These are phyloP conservation scores for Scyliorhinus canicula DNA, from an alignment of 2,797 vertebrate species.

Conservation along the genomic window DNA sequence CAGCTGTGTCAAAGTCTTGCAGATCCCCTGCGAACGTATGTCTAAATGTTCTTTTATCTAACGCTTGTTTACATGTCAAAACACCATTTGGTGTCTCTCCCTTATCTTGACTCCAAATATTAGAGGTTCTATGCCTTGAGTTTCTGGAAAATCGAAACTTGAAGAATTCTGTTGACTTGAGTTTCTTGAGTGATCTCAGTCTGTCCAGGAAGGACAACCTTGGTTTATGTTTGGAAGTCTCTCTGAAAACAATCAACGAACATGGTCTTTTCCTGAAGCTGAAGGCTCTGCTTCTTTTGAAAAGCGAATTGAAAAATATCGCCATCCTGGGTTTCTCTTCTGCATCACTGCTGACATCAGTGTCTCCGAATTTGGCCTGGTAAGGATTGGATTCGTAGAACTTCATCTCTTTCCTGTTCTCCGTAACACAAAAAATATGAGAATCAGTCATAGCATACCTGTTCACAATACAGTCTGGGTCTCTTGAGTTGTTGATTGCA, in stretches of 20 bases:
- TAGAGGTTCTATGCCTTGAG: slow-evolving; percentile 55
- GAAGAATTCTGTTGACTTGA: slow-evolving; percentile 63
- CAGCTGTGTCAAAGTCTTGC: slow-evolving; percentile 75
- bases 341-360: slow-evolving; percentile 45
- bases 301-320: slow-evolving; percentile 80
- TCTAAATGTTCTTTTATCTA: slow-evolving; percentile 64
- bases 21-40: slow-evolving; percentile 80
- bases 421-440: slow-evolving; percentile 63
- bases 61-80: slow-evolving; percentile 58
- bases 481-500: no score
- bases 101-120: slow-evolving; percentile 54
- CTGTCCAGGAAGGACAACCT: slow-evolving; percentile 79
- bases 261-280: slow-evolving; percentile 68
- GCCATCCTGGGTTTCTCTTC: slow-evolving; percentile 60
- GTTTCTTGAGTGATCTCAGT: slow-evolving; percentile 75
- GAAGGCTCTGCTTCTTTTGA: slow-evolving; percentile 61
- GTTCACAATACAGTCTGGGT: slow-evolving; percentile 58
- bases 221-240: slow-evolving; percentile 57
- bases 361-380: slow-evolving; percentile 46
- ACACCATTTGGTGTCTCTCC: slow-evolving; percentile 62
- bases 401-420: slow-evolving; percentile 57
- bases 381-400: slow-evolving; percentile 56
- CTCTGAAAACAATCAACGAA: slow-evolving; percentile 81
- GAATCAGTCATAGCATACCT: slow-evolving; percentile 73
- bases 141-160: slow-evolving; percentile 60